Evolutionary conservation across 1,140 invertebrate genomes (phyloP).

Genomic region (Lepidurus couesii): DNA sequence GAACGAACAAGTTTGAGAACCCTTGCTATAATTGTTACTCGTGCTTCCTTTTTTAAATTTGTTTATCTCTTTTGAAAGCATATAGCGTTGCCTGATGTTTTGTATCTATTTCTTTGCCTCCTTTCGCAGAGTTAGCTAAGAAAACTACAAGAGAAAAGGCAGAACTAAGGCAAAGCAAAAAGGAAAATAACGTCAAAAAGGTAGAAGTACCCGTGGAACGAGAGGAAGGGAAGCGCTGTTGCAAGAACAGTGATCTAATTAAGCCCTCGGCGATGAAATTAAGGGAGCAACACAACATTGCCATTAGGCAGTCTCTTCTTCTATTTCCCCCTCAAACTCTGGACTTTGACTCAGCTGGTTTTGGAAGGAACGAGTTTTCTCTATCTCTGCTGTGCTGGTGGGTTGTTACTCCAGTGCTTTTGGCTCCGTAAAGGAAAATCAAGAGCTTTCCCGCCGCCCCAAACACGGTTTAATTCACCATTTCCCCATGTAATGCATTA

Average conservation of each 20-base stretch:
- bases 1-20: too few species aligned
- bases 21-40: too few species aligned
- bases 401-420: too few species aligned
- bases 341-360: background rate
- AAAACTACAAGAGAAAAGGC: background rate
- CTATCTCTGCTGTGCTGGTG: background rate
- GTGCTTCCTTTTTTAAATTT: too few species aligned
- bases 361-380: background rate
- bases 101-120: too few species aligned
- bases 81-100: too few species aligned
- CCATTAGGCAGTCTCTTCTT: conserved; percentile 13
- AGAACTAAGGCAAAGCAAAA: background rate
- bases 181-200: background rate
- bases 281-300: conserved; percentile 21
- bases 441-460: too few species aligned
- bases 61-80: too few species aligned
- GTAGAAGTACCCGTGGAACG: background rate
- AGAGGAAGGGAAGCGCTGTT: conserved; percentile 6
- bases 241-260: conserved; percentile 15
- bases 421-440: too few species aligned
- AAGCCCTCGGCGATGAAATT: background rate
- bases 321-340: background rate
- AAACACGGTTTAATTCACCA: too few species aligned
- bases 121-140: too few species aligned
- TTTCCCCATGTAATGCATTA: too few species aligned